A percentile compares a stretch with the other conserved stretches of the same genome.
phyloP scores from a whole-genome alignment of 2,888 invertebrate genomes.

The Lasioglossum calceatum region DNA sequence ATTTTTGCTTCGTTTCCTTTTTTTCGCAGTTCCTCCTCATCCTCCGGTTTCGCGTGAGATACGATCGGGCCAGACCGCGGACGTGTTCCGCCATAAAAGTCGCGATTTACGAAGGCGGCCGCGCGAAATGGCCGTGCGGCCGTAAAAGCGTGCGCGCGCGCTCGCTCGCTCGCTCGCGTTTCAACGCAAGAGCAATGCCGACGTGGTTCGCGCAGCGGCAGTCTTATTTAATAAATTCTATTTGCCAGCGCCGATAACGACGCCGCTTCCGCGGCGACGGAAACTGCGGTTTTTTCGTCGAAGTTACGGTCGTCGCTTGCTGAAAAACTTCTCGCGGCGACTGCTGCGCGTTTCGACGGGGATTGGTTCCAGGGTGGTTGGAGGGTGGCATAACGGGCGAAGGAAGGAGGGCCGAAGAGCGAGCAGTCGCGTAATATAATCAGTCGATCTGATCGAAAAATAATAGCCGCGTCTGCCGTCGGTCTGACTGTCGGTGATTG shows the following conservation, averaged over 20 bases:
- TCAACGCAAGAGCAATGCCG: not conserved
- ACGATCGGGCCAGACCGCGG: constrained; percentile 37
- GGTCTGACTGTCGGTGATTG: constrained; percentile 76
- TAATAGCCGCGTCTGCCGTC: constrained; percentile 79
- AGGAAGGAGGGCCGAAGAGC: constrained; percentile 42
- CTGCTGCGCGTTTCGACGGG: not conserved
- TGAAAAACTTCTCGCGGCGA: constrained; percentile 53
- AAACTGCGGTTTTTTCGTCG: constrained; percentile 33
- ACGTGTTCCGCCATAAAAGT: constrained; percentile 42
- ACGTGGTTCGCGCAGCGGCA: not conserved
- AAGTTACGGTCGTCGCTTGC: constrained; percentile 21
- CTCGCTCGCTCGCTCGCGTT: not conserved
- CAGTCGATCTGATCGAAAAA: constrained; percentile 83
- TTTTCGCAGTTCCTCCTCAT: not conserved
- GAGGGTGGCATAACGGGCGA: constrained; percentile 11
- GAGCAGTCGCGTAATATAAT: constrained; percentile 81
- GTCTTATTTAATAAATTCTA: constrained; percentile 62
- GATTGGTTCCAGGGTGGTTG: constrained; percentile 10
- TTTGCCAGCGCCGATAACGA: constrained; percentile 59
- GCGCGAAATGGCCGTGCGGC: constrained; percentile 36
- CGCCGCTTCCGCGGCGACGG: constrained; percentile 48
- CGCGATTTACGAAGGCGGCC: constrained; percentile 45
- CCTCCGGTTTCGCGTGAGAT: constrained; percentile 19
- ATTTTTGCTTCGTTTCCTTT: not conserved
- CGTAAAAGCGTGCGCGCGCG: constrained; percentile 40